Evolutionary conservation across 2,113 vertebrate species (phyloP).

Genomic region (Garra rufa): DNA sequence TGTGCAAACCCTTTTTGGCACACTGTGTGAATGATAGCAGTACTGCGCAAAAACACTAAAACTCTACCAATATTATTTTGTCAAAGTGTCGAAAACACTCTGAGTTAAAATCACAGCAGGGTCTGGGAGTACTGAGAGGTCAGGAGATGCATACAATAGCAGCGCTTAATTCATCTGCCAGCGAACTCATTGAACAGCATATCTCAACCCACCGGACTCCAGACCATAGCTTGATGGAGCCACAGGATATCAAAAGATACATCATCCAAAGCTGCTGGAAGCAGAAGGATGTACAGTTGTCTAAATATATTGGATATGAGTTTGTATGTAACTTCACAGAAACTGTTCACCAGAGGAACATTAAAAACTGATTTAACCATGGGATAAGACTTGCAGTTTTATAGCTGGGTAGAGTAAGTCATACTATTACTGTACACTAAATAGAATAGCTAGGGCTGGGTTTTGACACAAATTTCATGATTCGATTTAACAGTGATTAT

Average conservation of each 20-base stretch:
- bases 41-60: neutral
- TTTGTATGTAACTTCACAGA: slow-evolving; percentile 26
- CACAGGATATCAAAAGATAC: slow-evolving; percentile 16
- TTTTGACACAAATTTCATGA: no score
- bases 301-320: slow-evolving; percentile 9
- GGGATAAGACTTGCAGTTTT: neutral
- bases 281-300: neutral
- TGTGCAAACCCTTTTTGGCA: slow-evolving; percentile 1
- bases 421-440: neutral
- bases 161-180: slow-evolving; percentile 12
- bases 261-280: slow-evolving; percentile 20
- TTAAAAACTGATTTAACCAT: slow-evolving; percentile 20
- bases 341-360: slow-evolving; percentile 4
- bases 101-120: slow-evolving; percentile 10
- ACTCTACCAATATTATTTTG: neutral
- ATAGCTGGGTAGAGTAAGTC: neutral
- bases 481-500: no score
- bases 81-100: neutral
- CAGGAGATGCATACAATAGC: neutral
- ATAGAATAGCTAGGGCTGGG: neutral
- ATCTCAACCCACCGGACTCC: slow-evolving; percentile 22
- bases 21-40: slow-evolving; percentile 2
- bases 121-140: neutral
- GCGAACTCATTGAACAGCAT: slow-evolving; percentile 3
- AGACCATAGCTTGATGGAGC: neutral